Evolutionary conservation across 2,797 vertebrate species (phyloP), one percentile per base, ranked within the genome.

Genomic region (Gastrophryne carolinensis): DNA sequence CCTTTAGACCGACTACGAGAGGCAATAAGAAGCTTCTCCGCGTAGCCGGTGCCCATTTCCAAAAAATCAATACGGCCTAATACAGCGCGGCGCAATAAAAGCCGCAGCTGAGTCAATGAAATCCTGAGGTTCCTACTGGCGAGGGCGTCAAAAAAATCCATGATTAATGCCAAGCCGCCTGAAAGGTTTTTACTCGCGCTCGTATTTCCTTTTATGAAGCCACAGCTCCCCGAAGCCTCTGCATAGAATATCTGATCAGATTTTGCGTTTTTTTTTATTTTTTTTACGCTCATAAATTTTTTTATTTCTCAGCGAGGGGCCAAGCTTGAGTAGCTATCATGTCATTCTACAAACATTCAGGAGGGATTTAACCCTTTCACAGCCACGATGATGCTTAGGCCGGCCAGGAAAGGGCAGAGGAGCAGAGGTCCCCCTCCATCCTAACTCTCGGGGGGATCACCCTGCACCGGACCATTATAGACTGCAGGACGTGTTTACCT

Each of bases 1-100:
- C 64, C 64, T 67, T 67, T 32, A 26, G 47, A 13, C 49, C 23
- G 15, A 19, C 24, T 35, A 53, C 53, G 35, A 67, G 44, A 15
- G 63, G n/a, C n/a, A n/a, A n/a, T n/a, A n/a, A n/a, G n/a, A n/a
- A n/a, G n/a, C n/a, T n/a, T n/a, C n/a, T n/a, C n/a, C n/a, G n/a
- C 21, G 34, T 24, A 67, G 19, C 24, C 37, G 52, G 47, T 37
- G 34, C 49, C 64, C 64, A 53, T 67, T 67, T 53, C 35, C n/a
- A 53, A 53, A 67, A 67, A 67, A 53, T 67, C 47, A 67, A 67
- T 67, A 53, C 49, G 37, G 17, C 64, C 15, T 35, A 24, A 67
- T 30, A 37, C 50, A 52, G 34, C 37, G 23, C 47, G 34, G 62
- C 27, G 50, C 41, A 34, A 47, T 19, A 44, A 13, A 67, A 49